Base-by-base conservation (phyloP, 2,888 invertebrate species). In the Neocrepidodera transversa region DNA sequence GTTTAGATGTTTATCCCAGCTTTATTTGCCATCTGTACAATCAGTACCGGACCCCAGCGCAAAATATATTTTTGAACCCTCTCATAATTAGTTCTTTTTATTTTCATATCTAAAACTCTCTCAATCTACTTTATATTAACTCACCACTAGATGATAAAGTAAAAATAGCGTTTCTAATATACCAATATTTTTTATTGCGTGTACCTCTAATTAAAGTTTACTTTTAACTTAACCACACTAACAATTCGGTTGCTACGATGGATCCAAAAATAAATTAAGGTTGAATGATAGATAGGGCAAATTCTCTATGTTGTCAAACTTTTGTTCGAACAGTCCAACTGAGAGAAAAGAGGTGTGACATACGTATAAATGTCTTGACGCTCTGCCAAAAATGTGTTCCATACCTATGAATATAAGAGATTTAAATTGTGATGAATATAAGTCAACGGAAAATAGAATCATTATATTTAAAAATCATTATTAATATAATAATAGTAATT, bases 1-100 rank as follows among this genome's bases (percentile, higher is more conserved):
- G n/a, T n/a, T n/a, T n/a, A n/a, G n/a, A n/a, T n/a, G 76, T 76
- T 40, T 73, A 71, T 61, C 72, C 70, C 51, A 51, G 62, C n/a
- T n/a, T n/a, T n/a, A n/a, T n/a, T n/a, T n/a, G n/a, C n/a, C n/a
- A n/a, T n/a, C n/a, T n/a, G n/a, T n/a, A n/a, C n/a, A n/a, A n/a
- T n/a, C n/a, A n/a, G n/a, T n/a, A n/a, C n/a, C n/a, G n/a, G n/a
- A n/a, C n/a, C n/a, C n/a, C n/a, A n/a, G n/a, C n/a, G n/a, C n/a
- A n/a, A n/a, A n/a, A n/a, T n/a, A n/a, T n/a, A n/a, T n/a, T n/a
- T n/a, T n/a, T n/a, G n/a, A n/a, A n/a, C n/a, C n/a, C n/a, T n/a
- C n/a, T n/a, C n/a, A n/a, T n/a, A n/a, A n/a, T n/a, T n/a, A n/a
- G n/a, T n/a, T n/a, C n/a, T n/a, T n/a, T n/a, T n/a, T n/a, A n/a